Conservation (phyloP, 2,797 vertebrate species). For the Bovichtus diacanthus region DNA sequence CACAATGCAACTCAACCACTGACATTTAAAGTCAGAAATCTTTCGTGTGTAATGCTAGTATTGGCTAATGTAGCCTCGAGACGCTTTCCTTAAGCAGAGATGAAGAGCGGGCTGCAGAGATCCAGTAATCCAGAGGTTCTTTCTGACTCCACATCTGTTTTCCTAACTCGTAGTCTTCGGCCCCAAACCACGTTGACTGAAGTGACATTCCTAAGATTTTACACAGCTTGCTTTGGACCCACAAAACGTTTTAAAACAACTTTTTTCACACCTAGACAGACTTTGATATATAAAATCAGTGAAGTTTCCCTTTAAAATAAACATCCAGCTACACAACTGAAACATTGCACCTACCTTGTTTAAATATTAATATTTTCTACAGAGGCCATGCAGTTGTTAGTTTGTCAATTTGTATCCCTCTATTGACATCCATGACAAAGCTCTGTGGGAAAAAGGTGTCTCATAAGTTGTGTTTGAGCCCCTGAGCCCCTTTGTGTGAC, state of each 20-base stretch:
- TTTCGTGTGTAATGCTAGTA: too few relatives aligned
- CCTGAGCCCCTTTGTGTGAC: neutral
- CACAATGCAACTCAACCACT: too few relatives aligned
- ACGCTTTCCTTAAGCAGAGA: too few relatives aligned
- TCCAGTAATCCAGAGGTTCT: too few relatives aligned
- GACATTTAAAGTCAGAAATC: too few relatives aligned
- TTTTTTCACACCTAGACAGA: too few relatives aligned
- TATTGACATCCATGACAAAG: neutral
- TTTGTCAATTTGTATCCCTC: slow-evolving; percentile 13
- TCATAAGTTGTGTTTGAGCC: neutral
- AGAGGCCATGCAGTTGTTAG: neutral
- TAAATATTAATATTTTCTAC: neutral
- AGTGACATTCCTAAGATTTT: neutral
- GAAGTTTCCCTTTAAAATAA: neutral
- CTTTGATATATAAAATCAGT: neutral
- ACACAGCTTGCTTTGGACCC: neutral
- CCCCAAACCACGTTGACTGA: neutral
- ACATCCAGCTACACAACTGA: neutral
- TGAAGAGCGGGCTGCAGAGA: too few relatives aligned
- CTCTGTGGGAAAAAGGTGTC: neutral
- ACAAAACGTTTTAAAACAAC: neutral
- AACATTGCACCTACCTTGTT: too few relatives aligned
- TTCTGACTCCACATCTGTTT: too few relatives aligned
- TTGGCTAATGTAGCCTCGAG: too few relatives aligned
- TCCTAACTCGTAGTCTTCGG: neutral